Base-by-base conservation (phyloP, 2,113 vertebrate species). In the Geococcyx californianus region DNA sequence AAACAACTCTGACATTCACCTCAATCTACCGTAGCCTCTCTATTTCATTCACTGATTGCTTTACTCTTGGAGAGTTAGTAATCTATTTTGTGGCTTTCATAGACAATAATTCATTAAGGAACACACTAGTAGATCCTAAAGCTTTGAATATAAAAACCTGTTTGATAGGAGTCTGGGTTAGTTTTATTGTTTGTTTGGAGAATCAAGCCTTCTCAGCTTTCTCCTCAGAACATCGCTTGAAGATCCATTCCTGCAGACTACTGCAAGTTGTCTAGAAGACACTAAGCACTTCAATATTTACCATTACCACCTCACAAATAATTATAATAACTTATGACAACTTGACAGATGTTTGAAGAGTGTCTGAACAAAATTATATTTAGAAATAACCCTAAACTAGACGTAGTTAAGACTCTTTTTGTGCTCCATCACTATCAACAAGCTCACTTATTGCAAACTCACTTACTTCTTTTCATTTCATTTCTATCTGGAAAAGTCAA, bases 321-420 rank as follows among this genome's bases (percentile, higher is more conserved):
- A 34, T 12, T 2, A 6, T 36, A 62, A 25, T 36, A 23, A 0
- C 0, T 36, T 45, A 52, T 7, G 6, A 87, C 4, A 73, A 40
- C 8, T 52, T 85, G 10, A 38, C 12, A 60, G 58, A 40, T n/a
- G 9, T 26, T 16, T 3, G 5, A 33, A 92, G 68, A 26, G 3
- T 33, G 85, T 79, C 19, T 76, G 49, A 83, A 83, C 13, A 68
- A 85, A 85, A 26, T 1, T 21, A 1, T 51, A 8, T 34, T 49
- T 51, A 68, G 10, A 64, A 85, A 64, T 34, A 80, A 24, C 2
- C 2, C 4, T 18, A 55, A 29, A 33, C 2, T 31, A 40, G 6
- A 15, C 21, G 11, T 5, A 56, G 23, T 60, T 59, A 44, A 60
- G 11, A 34, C 47, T 75, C 4, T 44, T 13, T 74, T 20, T 42